These are phyloP conservation scores for Potorous gilbertii DNA, from an alignment of 2,797 vertebrate species.

Conservation along the genomic window DNA sequence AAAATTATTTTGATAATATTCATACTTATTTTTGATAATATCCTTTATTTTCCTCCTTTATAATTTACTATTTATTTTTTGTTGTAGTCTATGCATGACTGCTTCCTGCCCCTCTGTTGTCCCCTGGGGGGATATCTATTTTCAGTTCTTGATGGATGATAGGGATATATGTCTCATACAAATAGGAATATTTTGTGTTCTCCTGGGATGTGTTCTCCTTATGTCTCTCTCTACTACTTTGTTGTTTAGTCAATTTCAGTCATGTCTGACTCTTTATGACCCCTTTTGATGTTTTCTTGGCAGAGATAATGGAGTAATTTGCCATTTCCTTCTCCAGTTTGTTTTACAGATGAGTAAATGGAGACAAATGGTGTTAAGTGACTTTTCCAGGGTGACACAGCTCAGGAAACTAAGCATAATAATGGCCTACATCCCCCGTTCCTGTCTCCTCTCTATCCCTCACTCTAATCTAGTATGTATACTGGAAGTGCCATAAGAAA, in stretches of 20 bases:
- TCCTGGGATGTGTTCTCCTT: neutral
- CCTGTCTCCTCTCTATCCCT: neutral
- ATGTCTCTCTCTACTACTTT: neutral
- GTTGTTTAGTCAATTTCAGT: neutral
- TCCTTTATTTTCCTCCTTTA: neutral
- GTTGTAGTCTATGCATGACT: neutral
- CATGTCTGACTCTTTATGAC: neutral
- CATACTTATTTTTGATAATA: neutral
- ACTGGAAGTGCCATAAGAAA: neutral
- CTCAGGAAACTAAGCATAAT: neutral
- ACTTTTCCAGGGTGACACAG: too few relatives aligned
- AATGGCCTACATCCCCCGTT: neutral
- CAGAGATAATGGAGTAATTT: neutral
- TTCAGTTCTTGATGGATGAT: neutral
- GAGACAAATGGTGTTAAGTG: neutral
- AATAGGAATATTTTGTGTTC: conserved; percentile 11
- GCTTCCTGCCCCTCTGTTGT: neutral
- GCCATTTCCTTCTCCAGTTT: neutral
- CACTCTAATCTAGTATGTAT: neutral
- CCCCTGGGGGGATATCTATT: conserved; percentile 20
- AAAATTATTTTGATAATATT: neutral
- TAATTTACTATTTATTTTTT: neutral
- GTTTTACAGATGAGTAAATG: neutral
- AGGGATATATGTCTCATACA: neutral
- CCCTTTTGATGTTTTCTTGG: neutral